Base-by-base conservation (phyloP, 1,140 invertebrate genomes). In the Pinna nobilis region DNA sequence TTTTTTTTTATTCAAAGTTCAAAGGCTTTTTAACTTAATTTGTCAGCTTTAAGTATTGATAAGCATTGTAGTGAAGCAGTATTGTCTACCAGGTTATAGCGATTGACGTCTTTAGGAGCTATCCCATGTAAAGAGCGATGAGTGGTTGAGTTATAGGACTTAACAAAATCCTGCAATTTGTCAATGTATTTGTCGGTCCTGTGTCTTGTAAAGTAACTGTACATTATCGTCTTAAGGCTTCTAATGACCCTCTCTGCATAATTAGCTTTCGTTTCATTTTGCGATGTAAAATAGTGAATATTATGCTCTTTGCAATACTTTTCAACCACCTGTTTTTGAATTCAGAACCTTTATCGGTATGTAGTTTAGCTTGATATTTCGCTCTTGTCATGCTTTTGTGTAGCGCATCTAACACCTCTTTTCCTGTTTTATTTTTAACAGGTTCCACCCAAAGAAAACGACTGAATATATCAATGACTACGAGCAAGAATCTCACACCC, bases 81-180 rank as follows among this genome's bases (percentile, higher is more conserved):
- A n/a, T n/a, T n/a, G n/a, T n/a, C n/a, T n/a, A n/a, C n/a, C n/a
- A n/a, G n/a, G n/a, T n/a, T n/a, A n/a, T n/a, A n/a, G n/a, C n/a
- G n/a, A n/a, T 67, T 75, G 3, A 75, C 64, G n/a, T 78, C 68
- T 68, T 74, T 75, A 41, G 73, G 77, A 1, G 69, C 41, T 9
- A 55, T 20, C 15, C 39, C 47, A 18, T 60, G 50, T 49, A 78
- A 50, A 35, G 72, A 53, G 13, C 50, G 28, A 49, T 74, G 64
- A 4, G 67, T 71, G 25, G 70, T 76, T 1, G 51, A 23, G 51
- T 74, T 74, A 33, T 57, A 61, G 28, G 49, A 69, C 3, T 32
- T 35, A 23, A 65, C 70, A n/a, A 78, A 20, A 49, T 71, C 55
- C 32, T 78, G 39, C 23, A 73, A 30, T 11, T 55, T n/a, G 20